Percentiles rank a stretch among this genome's conserved stretches.
phyloP scores from a whole-genome alignment of 2,888 invertebrate species.

The Cheilosia grossa region DNA sequence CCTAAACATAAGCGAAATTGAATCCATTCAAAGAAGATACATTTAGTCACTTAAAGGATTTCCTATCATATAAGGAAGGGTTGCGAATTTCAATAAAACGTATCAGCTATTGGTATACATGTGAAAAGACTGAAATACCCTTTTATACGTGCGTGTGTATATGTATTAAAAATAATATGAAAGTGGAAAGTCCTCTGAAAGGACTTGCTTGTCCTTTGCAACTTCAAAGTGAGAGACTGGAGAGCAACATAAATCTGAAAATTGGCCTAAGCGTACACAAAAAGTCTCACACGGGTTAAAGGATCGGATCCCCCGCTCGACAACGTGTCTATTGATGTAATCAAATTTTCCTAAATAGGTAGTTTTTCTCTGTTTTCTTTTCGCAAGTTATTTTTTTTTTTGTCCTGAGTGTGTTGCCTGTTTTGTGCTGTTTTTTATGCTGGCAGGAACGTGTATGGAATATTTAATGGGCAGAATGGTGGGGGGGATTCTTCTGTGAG shows the following conservation, averaged over 20 bases:
- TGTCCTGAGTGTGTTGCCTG: conserved; percentile 6
- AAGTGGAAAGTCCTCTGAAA: conserved; percentile 64
- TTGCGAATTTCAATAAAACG: conserved; percentile 61
- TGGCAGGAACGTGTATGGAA: conserved; percentile 54
- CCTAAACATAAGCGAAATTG: conserved; percentile 47
- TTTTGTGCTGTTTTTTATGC: conserved; percentile 3
- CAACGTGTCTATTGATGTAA: conserved; percentile 71
- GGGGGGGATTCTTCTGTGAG: neutral
- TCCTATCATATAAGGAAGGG: conserved; percentile 26
- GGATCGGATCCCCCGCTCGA: conserved; percentile 42
- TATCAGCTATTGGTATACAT: conserved; percentile 27
- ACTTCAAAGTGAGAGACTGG: conserved; percentile 59
- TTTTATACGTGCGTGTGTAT: conserved; percentile 34
- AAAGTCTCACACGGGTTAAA: conserved; percentile 28
- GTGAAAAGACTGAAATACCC: conserved; percentile 54
- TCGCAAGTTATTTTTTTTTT: neutral
- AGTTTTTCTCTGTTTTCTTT: conserved; percentile 22
- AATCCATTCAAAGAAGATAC: conserved; percentile 63
- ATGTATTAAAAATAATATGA: conserved; percentile 70
- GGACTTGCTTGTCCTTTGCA: conserved; percentile 49
- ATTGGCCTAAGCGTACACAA: conserved; percentile 36
- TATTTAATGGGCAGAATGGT: conserved; percentile 7
- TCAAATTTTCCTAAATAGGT: conserved; percentile 71
- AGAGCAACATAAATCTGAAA: conserved; percentile 62
- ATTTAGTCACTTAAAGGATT: conserved; percentile 70